These are phyloP conservation scores for Tenebrosternarchus preto DNA, from an alignment of 2,113 vertebrate genomes.

Conservation along the genomic window DNA sequence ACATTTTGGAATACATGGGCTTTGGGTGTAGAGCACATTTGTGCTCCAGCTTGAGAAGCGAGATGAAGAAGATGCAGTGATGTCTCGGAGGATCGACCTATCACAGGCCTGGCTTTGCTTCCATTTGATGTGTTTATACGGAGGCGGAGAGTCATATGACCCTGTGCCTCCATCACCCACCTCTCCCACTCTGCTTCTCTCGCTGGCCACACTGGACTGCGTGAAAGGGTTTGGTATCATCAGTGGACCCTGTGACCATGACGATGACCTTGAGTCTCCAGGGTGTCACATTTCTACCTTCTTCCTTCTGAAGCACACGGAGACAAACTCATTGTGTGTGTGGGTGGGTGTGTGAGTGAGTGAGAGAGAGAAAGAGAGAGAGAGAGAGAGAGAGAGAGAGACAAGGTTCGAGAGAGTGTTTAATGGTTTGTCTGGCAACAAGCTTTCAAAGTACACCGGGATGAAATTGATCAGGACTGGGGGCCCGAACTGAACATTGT, in stretches of 20 bases:
- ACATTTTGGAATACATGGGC: slow-evolving; percentile 56
- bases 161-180: slow-evolving; percentile 3
- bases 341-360: too few relatives aligned
- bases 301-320: slow-evolving; percentile 9
- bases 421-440: slow-evolving; percentile 31
- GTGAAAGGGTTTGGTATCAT: slow-evolving; percentile 46
- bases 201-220: slow-evolving; percentile 22
- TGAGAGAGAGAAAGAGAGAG: not conserved
- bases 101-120: slow-evolving; percentile 59
- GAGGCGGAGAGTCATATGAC: slow-evolving; percentile 54
- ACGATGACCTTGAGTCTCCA: slow-evolving; percentile 66
- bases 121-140: slow-evolving; percentile 70
- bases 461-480: slow-evolving; percentile 38
- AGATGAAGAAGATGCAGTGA: not conserved
- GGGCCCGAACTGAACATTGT: slow-evolving; percentile 42
- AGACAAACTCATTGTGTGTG: not conserved
- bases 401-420: not conserved
- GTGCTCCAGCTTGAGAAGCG: not conserved
- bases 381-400: not conserved
- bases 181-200: slow-evolving; percentile 41
- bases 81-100: slow-evolving; percentile 56
- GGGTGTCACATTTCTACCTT: slow-evolving; percentile 66
- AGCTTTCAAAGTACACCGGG: slow-evolving; percentile 35
- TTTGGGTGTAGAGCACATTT: not conserved
- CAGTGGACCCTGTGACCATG: slow-evolving; percentile 59